phyloP scores from a whole-genome alignment of 2,888 invertebrate species.

The Leptura quadrifasciata region DNA sequence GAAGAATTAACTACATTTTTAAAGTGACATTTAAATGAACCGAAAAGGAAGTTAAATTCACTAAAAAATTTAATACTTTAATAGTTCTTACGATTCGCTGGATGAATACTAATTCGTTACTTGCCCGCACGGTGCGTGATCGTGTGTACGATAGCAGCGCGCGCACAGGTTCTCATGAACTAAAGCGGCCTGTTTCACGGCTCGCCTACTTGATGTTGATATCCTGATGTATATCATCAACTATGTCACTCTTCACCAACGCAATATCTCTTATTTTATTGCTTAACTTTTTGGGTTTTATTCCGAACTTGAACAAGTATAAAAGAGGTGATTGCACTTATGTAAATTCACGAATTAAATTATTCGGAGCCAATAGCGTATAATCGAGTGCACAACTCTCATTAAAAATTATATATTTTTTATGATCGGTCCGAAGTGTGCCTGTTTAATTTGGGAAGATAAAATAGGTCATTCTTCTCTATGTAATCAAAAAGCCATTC shows the following conservation, averaged over 20 bases:
- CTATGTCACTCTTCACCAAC: conserved; percentile 60
- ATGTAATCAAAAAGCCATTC: too few species aligned
- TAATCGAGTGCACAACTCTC: too few species aligned
- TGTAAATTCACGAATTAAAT: neutral
- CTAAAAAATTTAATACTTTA: conserved; percentile 42
- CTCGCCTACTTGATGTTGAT: conserved; percentile 66
- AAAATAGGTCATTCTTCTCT: too few species aligned
- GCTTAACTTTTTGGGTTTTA: conserved; percentile 46
- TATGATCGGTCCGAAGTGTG: too few species aligned
- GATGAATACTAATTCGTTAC: conserved; percentile 70
- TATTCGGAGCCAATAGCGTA: neutral
- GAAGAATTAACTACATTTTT: neutral
- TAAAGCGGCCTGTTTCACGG: conserved; percentile 68
- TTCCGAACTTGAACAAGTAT: conserved; percentile 30
- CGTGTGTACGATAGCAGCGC: conserved; percentile 67
- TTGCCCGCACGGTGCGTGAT: conserved; percentile 67
- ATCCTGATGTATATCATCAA: conserved; percentile 66
- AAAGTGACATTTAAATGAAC: conserved; percentile 28
- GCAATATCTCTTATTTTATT: conserved; percentile 59
- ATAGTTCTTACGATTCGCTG: conserved; percentile 62
- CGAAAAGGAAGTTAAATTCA: conserved; percentile 29
- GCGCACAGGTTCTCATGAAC: conserved; percentile 68
- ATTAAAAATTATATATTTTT: too few species aligned
- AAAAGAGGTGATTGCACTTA: conserved; percentile 13
- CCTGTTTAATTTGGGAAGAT: too few species aligned